Evolutionary conservation across 2,888 invertebrate species (phyloP).

Genomic region (Flexamia atlantica): DNA sequence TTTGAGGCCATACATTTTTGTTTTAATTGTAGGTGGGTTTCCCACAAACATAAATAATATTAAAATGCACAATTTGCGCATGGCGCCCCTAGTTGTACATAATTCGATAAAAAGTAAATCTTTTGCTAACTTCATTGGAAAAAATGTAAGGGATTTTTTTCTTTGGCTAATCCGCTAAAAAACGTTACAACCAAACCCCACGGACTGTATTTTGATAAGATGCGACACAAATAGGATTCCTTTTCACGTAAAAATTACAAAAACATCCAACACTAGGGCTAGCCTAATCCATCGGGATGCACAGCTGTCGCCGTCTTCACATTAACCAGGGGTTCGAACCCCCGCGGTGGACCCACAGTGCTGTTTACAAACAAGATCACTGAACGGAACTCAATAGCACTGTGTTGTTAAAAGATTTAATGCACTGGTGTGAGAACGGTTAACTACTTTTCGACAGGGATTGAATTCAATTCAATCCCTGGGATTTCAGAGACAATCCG

Average conservation of each 20-base stretch:
- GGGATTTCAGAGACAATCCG: too few species aligned
- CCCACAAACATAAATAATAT: too few species aligned
- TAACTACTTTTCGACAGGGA: too few species aligned
- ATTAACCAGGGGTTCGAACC: constrained; percentile 1
- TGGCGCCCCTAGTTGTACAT: too few species aligned
- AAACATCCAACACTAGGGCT: not conserved
- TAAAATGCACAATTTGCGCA: too few species aligned
- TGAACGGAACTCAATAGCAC: not conserved
- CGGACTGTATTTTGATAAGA: not conserved
- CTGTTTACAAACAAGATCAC: constrained; percentile 19
- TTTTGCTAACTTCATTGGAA: too few species aligned
- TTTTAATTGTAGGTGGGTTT: too few species aligned
- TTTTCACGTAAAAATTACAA: not conserved
- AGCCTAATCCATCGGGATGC: not conserved
- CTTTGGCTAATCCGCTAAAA: not conserved
- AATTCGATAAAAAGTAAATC: too few species aligned
- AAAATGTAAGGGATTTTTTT: too few species aligned
- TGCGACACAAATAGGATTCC: not conserved
- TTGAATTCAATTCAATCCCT: too few species aligned
- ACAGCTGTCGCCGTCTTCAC: not conserved
- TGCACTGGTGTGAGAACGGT: not conserved
- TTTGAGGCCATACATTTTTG: too few species aligned
- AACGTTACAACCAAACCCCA: not conserved
- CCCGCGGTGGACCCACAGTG: constrained; percentile 1
- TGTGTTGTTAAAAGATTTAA: not conserved